These are phyloP conservation scores for Crocallis elinguaria DNA, from an alignment of 2,888 invertebrate species.

Conservation along the genomic window DNA sequence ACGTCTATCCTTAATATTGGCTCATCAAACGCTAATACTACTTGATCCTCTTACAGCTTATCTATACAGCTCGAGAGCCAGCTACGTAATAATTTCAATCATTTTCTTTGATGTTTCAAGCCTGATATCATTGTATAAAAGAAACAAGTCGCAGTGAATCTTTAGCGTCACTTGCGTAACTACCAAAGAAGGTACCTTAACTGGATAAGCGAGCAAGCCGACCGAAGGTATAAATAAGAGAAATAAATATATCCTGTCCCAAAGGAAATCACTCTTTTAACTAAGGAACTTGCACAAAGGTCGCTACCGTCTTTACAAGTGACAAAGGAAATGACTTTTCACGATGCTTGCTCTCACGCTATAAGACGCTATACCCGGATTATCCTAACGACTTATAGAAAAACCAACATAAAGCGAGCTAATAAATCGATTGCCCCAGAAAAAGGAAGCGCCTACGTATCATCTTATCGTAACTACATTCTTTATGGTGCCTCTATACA, in stretches of 20 bases:
- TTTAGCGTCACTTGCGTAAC: neutral
- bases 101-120: neutral
- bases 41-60: constrained; percentile 42
- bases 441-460: constrained; percentile 40
- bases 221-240: neutral
- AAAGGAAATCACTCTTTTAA: neutral
- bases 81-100: neutral
- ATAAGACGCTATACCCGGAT: constrained; percentile 21
- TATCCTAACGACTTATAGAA: constrained; percentile 42
- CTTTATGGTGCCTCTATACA: constrained; percentile 22
- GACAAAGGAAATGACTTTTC: constrained; percentile 13
- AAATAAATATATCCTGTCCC: constrained; percentile 1
- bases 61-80: constrained; percentile 34
- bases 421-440: constrained; percentile 44
- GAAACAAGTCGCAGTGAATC: neutral
- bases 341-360: constrained; percentile 11
- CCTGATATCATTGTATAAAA: neutral
- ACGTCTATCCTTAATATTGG: constrained; percentile 39
- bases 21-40: constrained; percentile 44
- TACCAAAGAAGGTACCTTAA: neutral
- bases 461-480: constrained; percentile 37
- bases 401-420: constrained; percentile 37
- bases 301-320: constrained; percentile 6
- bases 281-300: constrained; percentile 9
- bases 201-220: neutral